Base-by-base conservation (phyloP, 2,113 vertebrate species). In the Antigone vipio region DNA sequence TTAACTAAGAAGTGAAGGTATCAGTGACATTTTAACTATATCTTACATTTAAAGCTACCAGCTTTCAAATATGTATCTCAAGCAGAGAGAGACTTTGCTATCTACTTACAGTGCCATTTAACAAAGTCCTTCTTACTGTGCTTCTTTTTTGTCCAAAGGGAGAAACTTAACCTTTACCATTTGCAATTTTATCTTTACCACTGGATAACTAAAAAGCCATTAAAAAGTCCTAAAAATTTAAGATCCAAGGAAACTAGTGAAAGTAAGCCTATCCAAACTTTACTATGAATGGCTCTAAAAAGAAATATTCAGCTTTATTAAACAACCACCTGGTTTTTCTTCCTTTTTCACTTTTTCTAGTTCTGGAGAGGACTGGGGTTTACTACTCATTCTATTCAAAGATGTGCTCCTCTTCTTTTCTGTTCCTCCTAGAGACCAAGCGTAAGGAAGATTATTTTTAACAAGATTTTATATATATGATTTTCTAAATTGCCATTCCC, bases 331-430 rank as follows among this genome's bases (percentile, higher is more conserved):
- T 98, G 98, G 1, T 86, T 97, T 98, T 97, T 98, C 98, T 95
- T 98, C 98, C 95, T 98, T 98, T 95, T 98, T 98, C 72, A 96
- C 86, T 97, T 98, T 98, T 96, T 98, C 98, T 97, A 98, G 68
- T 72, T 98, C 98, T 88, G 97, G 53, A 97, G 97, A 94, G 60
- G 97, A 94, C 13, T 98, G 98, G 40, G 97, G 92, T 98, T 98
- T 98, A 97, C 93, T 98, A 96, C 96, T 98, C 96, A 98, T 98
- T 97, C 99, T 99, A 96, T 88, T 98, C 93, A 99, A 98, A 94
- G 99, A 99, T 72, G 98, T 98, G 95, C 98, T 99, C 98, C 98
- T 98, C 97, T 97, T 99, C 98, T 98, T 99, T 97, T 98, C 90
- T 88, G 95, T 80, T 97, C 94, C 98, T 97, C 98, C 99, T 99